phyloP scores from a whole-genome alignment of 2,797 vertebrate genomes.

The Masticophis lateralis region DNA sequence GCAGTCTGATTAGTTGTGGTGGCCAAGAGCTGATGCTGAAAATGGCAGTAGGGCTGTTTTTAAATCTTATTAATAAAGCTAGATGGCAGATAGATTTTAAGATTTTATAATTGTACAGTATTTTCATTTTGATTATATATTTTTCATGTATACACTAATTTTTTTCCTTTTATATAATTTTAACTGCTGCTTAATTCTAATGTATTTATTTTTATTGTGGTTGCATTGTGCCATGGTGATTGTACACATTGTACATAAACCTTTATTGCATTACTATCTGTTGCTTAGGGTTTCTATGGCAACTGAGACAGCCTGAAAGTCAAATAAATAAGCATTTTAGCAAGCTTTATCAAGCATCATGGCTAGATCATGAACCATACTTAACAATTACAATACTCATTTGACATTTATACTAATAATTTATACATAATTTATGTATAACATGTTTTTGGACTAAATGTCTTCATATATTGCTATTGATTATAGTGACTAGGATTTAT shows the following conservation, averaged over 20 bases:
- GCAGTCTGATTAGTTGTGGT: neutral
- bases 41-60: neutral
- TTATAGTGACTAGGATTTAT: neutral
- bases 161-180: neutral
- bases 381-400: neutral
- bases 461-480: neutral
- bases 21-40: neutral
- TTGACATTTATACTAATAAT: neutral
- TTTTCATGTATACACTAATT: neutral
- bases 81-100: neutral
- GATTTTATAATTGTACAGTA: neutral
- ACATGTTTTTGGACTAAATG: neutral
- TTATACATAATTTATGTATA: neutral
- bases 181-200: neutral
- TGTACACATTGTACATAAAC: neutral
- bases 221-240: neutral
- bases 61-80: neutral
- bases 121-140: neutral
- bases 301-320: neutral
- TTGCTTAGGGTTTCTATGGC: neutral
- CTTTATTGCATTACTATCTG: neutral
- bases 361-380: neutral
- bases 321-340: neutral
- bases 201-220: neutral
- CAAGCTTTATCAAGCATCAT: neutral